Evolutionary conservation across 2,888 invertebrate genomes (phyloP).

Genomic region (Ephialtes manifestator): DNA sequence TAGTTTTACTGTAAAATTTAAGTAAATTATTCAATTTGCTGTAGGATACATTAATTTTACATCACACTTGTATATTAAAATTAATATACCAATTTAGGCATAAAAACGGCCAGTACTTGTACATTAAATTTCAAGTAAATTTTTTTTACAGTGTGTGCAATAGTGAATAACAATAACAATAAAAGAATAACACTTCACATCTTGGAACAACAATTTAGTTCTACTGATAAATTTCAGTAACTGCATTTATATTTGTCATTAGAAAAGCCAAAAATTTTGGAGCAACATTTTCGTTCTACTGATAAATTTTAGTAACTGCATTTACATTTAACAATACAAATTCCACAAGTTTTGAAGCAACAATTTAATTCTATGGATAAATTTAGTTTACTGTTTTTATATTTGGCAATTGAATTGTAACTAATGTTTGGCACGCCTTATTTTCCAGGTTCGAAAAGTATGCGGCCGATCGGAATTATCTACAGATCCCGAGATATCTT

Average conservation of each 20-base stretch:
- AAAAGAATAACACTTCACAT: not conserved
- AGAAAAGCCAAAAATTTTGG: not conserved
- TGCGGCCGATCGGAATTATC: conserved; percentile 81
- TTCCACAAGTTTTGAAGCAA: not conserved
- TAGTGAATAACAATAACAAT: too few species aligned
- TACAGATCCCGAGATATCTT: conserved; percentile 61
- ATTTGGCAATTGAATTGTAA: not conserved
- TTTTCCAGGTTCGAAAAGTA: conserved; percentile 82
- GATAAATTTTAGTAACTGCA: not conserved
- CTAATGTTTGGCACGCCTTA: not conserved
- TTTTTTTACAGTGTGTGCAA: too few species aligned
- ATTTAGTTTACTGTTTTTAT: too few species aligned
- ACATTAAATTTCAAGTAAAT: too few species aligned
- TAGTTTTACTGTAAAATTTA: too few species aligned
- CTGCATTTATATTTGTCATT: not conserved
- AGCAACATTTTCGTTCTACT: not conserved
- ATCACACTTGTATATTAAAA: too few species aligned
- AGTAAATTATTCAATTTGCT: too few species aligned
- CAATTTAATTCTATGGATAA: not conserved
- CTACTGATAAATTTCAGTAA: not conserved
- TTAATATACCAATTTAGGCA: too few species aligned
- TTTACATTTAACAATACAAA: not conserved
- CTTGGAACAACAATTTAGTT: not conserved
- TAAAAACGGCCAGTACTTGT: too few species aligned
- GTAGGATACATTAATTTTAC: too few species aligned